Percentiles rank a stretch among this genome's conserved stretches.
phyloP scores from a whole-genome alignment of 2,888 invertebrate genomes.

The Anticlea derivata region DNA sequence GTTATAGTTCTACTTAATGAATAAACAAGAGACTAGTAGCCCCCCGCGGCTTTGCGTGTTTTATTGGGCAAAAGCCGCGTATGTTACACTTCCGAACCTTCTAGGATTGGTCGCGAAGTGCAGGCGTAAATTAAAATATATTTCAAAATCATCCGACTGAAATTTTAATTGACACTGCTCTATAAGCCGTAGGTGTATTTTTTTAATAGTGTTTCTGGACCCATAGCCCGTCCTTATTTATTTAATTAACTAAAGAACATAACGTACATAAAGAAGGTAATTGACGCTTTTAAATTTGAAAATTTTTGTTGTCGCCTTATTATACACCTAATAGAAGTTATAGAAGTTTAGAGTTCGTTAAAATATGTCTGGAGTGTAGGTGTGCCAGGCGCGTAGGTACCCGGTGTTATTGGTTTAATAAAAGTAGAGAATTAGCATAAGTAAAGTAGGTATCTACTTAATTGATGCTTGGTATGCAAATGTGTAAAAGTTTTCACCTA shows the following conservation, averaged over 20 bases:
- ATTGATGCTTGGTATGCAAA: constrained; percentile 12
- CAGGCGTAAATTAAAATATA: too few relatives aligned
- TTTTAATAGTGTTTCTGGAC: neutral
- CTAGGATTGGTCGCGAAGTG: too few relatives aligned
- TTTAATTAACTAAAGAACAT: neutral
- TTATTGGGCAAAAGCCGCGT: constrained; percentile 2
- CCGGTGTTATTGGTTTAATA: constrained; percentile 9
- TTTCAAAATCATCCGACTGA: too few relatives aligned
- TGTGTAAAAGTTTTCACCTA: constrained; percentile 11
- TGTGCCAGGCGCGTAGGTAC: neutral
- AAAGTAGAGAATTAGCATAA: constrained; percentile 1
- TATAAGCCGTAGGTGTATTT: neutral
- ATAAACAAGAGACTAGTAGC: constrained; percentile 22
- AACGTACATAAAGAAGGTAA: neutral
- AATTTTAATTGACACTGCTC: too few relatives aligned
- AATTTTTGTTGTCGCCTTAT: constrained; percentile 8
- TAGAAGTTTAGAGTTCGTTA: constrained; percentile 3
- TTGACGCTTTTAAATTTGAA: neutral
- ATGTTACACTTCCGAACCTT: too few relatives aligned
- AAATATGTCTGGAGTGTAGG: neutral
- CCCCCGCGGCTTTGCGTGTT: constrained; percentile 8
- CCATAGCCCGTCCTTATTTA: neutral
- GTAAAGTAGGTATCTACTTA: constrained; percentile 13
- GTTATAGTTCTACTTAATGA: constrained; percentile 10
- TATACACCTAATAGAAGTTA: neutral